A percentile compares a stretch with the other conserved stretches of the same genome.
phyloP scores from a whole-genome alignment of 2,888 invertebrate species.

The Microchrysa polita region DNA sequence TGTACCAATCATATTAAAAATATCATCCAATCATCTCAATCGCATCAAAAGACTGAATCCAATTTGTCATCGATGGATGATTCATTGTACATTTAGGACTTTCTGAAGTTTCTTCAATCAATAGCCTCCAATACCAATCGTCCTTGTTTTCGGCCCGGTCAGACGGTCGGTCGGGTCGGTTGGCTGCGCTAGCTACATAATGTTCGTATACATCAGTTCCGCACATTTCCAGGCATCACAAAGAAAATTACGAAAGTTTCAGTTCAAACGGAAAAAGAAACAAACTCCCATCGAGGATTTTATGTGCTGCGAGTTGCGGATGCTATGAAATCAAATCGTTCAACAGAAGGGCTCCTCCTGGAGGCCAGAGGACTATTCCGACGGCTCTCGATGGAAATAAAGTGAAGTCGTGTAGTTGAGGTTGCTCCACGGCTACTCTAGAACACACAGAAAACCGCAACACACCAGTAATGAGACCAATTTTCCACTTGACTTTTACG shows the following conservation, averaged over 20 bases:
- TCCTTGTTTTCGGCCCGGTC: no score
- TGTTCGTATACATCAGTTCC: neutral
- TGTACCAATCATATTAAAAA: neutral
- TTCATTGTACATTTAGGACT: slow-evolving; percentile 2
- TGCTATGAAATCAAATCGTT: no score
- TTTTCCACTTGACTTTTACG: slow-evolving; percentile 7
- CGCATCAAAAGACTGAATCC: neutral
- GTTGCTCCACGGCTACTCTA: no score
- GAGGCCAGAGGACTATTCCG: no score
- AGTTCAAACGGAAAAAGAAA: neutral
- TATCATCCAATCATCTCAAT: neutral
- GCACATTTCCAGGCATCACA: slow-evolving; percentile 8
- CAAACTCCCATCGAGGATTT: no score
- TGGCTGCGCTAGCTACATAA: no score
- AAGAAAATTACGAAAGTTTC: slow-evolving; percentile 14
- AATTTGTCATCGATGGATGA: slow-evolving; percentile 6
- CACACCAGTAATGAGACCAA: slow-evolving; percentile 11
- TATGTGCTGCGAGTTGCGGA: no score
- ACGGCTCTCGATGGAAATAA: no score
- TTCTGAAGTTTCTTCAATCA: slow-evolving; percentile 2
- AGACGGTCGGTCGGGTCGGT: no score
- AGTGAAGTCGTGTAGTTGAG: no score
- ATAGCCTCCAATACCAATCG: neutral
- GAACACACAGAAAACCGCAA: no score
- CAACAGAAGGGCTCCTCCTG: no score